Evolutionary conservation across 2,797 vertebrate genomes (phyloP), one percentile per base, ranked within the genome.

Genomic region (Esox masquinongy): DNA sequence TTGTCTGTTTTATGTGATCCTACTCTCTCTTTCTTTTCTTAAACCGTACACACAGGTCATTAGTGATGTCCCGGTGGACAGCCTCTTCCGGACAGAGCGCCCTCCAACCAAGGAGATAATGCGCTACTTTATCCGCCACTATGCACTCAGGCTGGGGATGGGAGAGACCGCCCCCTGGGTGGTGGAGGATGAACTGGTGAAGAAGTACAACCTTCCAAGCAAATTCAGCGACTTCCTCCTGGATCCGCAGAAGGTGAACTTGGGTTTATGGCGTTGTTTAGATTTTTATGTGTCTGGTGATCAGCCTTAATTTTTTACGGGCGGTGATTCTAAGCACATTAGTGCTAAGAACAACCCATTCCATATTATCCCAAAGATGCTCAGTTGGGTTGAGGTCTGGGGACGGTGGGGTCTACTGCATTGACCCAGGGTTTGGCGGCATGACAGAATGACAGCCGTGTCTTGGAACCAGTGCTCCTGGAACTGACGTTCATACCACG

Each of bases 71-170:
- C 98, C 98, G 17, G 92, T 87, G 31, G 97, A 98, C 74, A 98
- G 96, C 86, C 94, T 99, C 69, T 93, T 91, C 78, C 95, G 98
- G 70, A 95, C 97, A 0, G 98, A 99, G 78, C 95, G 98, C 0
- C 98, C 98, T 70, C 98, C 98, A 56, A 99, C 98, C 90, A 99
- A 99, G 87, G 98, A 99, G 91, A 99, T 99, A 74, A 93, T 99
- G 90, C 95, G 98, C 29, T 99, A 99, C 83, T 99, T 98, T 86
- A 99, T 99, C 89, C 94, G 98, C 31, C 98, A 99, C 80, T 95
- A 96, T 0, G 95, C 97, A 0, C 89, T 99, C 34, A 95, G 98
- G 53, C 90, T 98, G 3, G 98, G 98, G 59, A 95, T 92, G 0
- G 96, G 96, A 50, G 98, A 99, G 90, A 98, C 96, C 0, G 96